Conservation (phyloP, 2,888 invertebrate genomes). For the Eupithecia inturbata region DNA sequence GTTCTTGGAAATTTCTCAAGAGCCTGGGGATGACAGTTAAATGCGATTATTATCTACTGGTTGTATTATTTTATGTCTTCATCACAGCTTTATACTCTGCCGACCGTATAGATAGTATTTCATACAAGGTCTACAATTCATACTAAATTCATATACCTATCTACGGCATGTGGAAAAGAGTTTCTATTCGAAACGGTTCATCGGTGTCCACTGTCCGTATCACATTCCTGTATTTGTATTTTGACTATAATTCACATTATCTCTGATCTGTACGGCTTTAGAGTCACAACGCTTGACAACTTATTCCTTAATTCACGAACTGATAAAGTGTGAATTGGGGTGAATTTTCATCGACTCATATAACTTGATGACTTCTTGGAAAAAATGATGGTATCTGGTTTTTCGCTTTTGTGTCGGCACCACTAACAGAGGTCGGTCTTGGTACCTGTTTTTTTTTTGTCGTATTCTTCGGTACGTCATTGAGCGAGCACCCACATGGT, state of each 20-base stretch:
- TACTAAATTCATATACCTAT: too few species aligned
- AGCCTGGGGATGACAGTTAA: conserved; percentile 56
- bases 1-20: conserved; percentile 46
- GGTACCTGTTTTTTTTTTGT: conserved; percentile 74
- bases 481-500: conserved; percentile 67
- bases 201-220: conserved; percentile 66
- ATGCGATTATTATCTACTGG: conserved; percentile 53
- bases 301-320: conserved; percentile 67
- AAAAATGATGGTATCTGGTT: conserved; percentile 74
- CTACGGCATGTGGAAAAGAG: conserved; percentile 49
- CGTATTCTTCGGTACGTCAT: conserved; percentile 55
- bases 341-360: conserved; percentile 68
- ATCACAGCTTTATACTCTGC: conserved; percentile 60
- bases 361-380: conserved; percentile 73
- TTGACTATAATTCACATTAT: conserved; percentile 68
- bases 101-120: conserved; percentile 40
- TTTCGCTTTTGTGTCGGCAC: conserved; percentile 73
- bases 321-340: conserved; percentile 76
- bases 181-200: conserved; percentile 67
- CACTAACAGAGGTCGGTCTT: conserved; percentile 73
- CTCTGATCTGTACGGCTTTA: conserved; percentile 65
- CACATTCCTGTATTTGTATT: conserved; percentile 74
- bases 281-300: conserved; percentile 68
- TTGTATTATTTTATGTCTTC: conserved; percentile 57
- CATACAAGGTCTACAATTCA: background rate